phyloP scores from a whole-genome alignment of 1,140 invertebrate genomes.

The Drosophila dunni region DNA sequence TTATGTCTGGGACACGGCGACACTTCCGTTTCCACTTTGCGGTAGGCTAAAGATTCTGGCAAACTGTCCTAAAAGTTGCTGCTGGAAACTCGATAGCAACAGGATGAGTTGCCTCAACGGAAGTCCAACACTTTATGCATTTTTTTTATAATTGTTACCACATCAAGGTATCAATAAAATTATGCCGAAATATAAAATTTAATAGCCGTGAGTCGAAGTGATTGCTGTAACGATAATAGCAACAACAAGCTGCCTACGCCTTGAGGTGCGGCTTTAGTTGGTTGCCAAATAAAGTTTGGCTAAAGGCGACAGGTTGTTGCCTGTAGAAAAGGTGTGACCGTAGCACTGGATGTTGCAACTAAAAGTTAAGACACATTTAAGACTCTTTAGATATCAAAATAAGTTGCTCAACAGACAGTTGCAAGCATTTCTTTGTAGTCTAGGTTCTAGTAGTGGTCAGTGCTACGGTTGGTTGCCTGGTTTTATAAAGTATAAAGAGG shows the following conservation, averaged over 20 bases:
- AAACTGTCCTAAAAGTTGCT: constrained; percentile 42
- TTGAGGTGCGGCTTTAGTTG: constrained; percentile 26
- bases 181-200: constrained; percentile 55
- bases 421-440: constrained; percentile 4
- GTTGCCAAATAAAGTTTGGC: constrained; percentile 37
- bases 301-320: constrained; percentile 40
- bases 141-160: constrained; percentile 42
- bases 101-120: constrained; percentile 59
- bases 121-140: constrained; percentile 60
- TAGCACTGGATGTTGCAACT: background rate
- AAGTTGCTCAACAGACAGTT: constrained; percentile 26
- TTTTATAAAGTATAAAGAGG: background rate
- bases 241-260: constrained; percentile 36
- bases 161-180: constrained; percentile 23
- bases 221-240: constrained; percentile 15
- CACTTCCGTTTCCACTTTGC: constrained; percentile 84
- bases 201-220: constrained; percentile 60
- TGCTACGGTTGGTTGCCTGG: constrained; percentile 58
- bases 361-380: background rate
- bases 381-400: constrained; percentile 32
- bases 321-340: constrained; percentile 1
- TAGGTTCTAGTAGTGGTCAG: constrained; percentile 27
- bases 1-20: constrained; percentile 58
- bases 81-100: constrained; percentile 50
- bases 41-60: constrained; percentile 60